These are phyloP conservation scores for Calcarius lapponicus DNA, from an alignment of 2,797 vertebrate genomes.

Conservation along the genomic window DNA sequence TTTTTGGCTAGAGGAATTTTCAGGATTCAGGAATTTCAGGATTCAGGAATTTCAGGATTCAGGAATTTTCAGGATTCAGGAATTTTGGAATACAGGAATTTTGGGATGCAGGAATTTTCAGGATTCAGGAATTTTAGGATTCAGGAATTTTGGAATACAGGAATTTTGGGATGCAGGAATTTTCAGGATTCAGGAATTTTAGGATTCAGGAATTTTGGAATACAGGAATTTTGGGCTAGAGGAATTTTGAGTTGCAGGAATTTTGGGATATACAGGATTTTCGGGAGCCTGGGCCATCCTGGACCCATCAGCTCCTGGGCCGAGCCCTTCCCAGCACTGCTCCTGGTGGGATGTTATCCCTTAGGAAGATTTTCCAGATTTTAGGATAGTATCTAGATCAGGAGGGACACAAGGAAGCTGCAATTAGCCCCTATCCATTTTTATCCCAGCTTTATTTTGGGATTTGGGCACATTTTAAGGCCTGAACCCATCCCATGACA, in stretches of 20 bases:
- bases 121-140: no score
- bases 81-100: no score
- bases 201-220: no score
- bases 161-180: no score
- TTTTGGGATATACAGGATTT: neutral
- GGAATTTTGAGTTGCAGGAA: no score
- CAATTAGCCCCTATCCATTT: rapidly evolving
- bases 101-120: no score
- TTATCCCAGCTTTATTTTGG: neutral
- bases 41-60: rapidly evolving
- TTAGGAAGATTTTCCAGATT: neutral
- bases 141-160: neutral
- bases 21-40: no score
- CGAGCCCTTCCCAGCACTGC: rapidly evolving
- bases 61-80: no score
- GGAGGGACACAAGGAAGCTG: neutral
- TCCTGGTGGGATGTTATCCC: neutral
- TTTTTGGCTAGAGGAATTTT: no score
- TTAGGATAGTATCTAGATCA: neutral
- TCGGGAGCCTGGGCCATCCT: neutral
- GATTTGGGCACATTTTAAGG: neutral
- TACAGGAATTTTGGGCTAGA: no score
- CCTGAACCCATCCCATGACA: neutral
- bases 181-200: no score
- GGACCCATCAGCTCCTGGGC: rapidly evolving